Evolutionary conservation across 1,140 invertebrate genomes (phyloP), one percentile per base, ranked within the genome.

Genomic region (Solenopsis fugax): DNA sequence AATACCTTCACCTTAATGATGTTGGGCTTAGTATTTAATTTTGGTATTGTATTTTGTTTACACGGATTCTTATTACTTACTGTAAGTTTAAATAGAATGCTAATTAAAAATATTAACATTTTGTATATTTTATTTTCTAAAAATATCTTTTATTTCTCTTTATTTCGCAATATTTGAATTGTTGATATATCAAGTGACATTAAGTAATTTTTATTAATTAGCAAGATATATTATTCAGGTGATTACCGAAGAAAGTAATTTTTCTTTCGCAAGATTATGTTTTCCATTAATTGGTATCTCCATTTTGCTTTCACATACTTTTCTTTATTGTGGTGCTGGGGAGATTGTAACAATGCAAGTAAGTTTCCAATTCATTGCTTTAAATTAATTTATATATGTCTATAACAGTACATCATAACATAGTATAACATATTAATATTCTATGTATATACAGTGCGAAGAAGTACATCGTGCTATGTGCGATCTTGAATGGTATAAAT

Each of bases 401-500:
- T 45, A 1, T 58, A 37, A n/a, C 16, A n/a, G 3, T 24, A 29
- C n/a, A 62, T 48, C 9, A 62, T 45, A 12, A 62, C 24, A 48
- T 29, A 24, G 5, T 3, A 45, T 6, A n/a, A 52, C 18, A 21
- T 16, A 56, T 41, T 4, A 48, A 34, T 50, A 18, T 21, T 9
- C n/a, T 45, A 2, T 7, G 18, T 45, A 3, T 67, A 7, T 9
- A 1, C 45, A 45, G 76, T 67, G 76, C n/a, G 60, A 67, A 6
- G n/a, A 2, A 18, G 4, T 80, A 24, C 67, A 80, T 67, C 76
- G 76, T n/a, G n/a, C 60, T 21, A 9, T 80, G n/a, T 80, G 76
- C n/a, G 60, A 67, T 65, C 60, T 80, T 50, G 60, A 80, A 67
- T 80, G 76, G 76, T 80, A 80, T n/a, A 67, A 67, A 67, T 7